Percentiles rank a stretch among this genome's conserved stretches.
Evolutionary conservation across 2,888 invertebrate genomes (phyloP).

Genomic region (Pristionchus fissidentatus): DNA sequence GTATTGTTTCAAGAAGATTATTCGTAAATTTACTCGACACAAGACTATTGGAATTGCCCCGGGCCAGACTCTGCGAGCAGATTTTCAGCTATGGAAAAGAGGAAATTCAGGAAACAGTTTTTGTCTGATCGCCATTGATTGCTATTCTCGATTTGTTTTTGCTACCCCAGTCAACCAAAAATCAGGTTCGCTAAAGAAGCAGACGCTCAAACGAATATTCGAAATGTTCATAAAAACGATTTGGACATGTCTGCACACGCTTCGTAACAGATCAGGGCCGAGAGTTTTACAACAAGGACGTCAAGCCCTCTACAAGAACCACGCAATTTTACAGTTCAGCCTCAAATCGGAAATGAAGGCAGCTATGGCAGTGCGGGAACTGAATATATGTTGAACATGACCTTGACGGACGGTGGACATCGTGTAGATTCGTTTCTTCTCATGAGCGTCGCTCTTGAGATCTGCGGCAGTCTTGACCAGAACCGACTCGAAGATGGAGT

Average conservation of each 20-base stretch:
- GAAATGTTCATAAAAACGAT: neutral
- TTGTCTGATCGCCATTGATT: slow-evolving; percentile 5
- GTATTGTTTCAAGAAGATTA: neutral
- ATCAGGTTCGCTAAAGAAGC: neutral
- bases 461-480: no score
- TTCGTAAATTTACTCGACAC: neutral
- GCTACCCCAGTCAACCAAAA: neutral
- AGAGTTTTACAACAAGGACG: neutral
- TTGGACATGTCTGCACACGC: neutral
- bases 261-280: slow-evolving; percentile 1
- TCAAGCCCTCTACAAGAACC: neutral
- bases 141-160: neutral
- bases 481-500: no score
- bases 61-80: neutral
- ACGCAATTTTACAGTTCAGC: neutral
- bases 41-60: neutral
- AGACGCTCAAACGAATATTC: neutral
- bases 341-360: neutral
- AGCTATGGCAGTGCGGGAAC: no score
- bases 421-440: no score
- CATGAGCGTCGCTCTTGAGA: no score
- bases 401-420: no score
- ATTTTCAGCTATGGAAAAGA: neutral
- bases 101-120: neutral
- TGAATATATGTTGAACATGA: no score